phyloP scores from a whole-genome alignment of 2,888 invertebrate species.

The Melanargia galathea region DNA sequence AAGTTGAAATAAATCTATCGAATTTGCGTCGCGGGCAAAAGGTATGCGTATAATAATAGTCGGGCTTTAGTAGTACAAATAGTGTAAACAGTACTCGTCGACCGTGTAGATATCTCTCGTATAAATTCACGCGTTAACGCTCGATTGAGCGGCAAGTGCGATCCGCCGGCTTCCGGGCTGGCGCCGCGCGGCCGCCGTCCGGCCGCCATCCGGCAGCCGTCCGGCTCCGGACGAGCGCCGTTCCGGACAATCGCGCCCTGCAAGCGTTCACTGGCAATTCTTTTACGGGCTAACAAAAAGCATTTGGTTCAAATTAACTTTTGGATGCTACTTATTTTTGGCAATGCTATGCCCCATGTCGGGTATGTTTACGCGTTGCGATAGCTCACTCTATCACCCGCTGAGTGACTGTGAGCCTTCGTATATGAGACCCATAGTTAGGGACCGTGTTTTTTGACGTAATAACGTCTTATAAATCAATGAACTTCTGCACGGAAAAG shows the following conservation, averaged over 20 bases:
- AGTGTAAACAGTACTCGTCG: conserved; percentile 7
- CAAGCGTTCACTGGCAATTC: conserved; percentile 11
- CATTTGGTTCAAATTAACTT: conserved; percentile 2
- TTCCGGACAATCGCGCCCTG: conserved; percentile 19
- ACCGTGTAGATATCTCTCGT: conserved; percentile 25
- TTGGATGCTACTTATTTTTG: background rate
- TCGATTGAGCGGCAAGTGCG: conserved; percentile 60
- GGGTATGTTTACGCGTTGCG: too few species aligned
- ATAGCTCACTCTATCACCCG: too few species aligned
- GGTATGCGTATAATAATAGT: too few species aligned
- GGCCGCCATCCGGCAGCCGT: too few species aligned
- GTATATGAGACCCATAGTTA: too few species aligned
- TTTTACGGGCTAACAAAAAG: background rate
- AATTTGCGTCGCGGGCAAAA: too few species aligned
- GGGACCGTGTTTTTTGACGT: too few species aligned
- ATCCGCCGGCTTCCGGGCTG: conserved; percentile 64
- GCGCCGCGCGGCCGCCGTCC: conserved; percentile 69
- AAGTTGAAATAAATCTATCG: too few species aligned
- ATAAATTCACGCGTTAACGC: conserved; percentile 47
- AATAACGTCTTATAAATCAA: too few species aligned
- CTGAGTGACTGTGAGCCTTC: too few species aligned
- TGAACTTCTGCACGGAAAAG: too few species aligned
- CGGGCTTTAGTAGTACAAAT: background rate
- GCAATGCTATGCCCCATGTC: too few species aligned
- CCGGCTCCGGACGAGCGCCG: conserved; percentile 45